phyloP scores from a whole-genome alignment of 2,888 invertebrate genomes.

The Melitaea athalia region DNA sequence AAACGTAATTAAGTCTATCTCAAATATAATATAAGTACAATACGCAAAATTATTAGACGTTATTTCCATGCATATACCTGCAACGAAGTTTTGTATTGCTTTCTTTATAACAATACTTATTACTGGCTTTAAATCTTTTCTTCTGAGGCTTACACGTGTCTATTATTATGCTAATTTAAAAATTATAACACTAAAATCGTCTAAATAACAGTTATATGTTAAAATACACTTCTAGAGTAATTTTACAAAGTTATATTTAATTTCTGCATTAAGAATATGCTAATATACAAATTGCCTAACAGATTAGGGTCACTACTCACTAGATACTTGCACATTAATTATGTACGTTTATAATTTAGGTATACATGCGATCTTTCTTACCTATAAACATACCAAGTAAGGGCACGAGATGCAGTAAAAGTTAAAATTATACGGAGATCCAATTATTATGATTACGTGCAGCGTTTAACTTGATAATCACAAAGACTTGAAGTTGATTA shows the following conservation, averaged over 20 bases:
- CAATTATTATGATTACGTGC: conserved; percentile 47
- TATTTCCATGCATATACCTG: too few relatives aligned
- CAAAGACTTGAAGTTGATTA: conserved; percentile 65
- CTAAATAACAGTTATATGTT: neutral
- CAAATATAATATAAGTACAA: too few relatives aligned
- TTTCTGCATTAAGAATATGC: conserved; percentile 38
- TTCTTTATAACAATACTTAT: too few relatives aligned
- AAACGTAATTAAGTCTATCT: too few relatives aligned
- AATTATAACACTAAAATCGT: neutral
- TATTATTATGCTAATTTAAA: too few relatives aligned
- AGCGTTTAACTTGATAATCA: conserved; percentile 58
- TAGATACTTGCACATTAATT: conserved; percentile 29
- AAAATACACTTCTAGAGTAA: neutral
- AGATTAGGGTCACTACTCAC: conserved; percentile 40
- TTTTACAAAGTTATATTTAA: conserved; percentile 42
- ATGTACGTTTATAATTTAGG: conserved; percentile 29
- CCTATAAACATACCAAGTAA: conserved; percentile 30
- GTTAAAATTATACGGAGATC: conserved; percentile 34
- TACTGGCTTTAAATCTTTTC: too few relatives aligned
- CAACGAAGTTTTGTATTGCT: too few relatives aligned
- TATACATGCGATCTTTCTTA: conserved; percentile 20
- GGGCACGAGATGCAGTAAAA: conserved; percentile 42
- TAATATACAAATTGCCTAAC: conserved; percentile 36
- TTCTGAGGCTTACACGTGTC: too few relatives aligned
- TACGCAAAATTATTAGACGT: too few relatives aligned